Conservation (phyloP, 2,888 invertebrate species). For the Azorinus chamasolen region DNA sequence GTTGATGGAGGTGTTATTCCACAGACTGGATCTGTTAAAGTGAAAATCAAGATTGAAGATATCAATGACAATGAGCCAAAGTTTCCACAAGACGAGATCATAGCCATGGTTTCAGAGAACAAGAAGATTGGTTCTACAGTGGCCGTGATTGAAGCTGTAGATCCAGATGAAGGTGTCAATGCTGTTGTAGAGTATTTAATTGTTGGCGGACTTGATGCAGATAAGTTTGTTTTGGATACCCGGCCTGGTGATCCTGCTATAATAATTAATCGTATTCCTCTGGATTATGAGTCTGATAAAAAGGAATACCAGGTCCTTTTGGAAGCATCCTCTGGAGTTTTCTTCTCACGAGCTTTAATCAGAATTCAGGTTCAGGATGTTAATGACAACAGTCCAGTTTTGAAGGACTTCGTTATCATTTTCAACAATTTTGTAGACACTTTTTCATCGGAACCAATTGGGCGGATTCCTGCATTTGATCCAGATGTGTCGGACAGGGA, state of each 20-base stretch:
- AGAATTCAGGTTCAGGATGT: conserved; percentile 96
- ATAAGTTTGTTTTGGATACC: conserved; percentile 91
- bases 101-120: conserved; percentile 96
- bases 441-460: conserved; percentile 97
- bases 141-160: conserved; percentile 95
- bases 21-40: conserved; percentile 87
- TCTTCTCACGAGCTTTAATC: conserved; percentile 95
- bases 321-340: conserved; percentile 95
- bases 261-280: conserved; percentile 94
- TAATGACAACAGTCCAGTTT: conserved; percentile 96
- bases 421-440: conserved; percentile 98
- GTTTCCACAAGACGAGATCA: conserved; percentile 95
- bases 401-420: conserved; percentile 96
- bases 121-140: conserved; percentile 98
- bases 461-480: conserved; percentile 96
- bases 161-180: conserved; percentile 97
- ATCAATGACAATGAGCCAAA: conserved; percentile 98
- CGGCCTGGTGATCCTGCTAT: conserved; percentile 92
- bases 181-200: conserved; percentile 98
- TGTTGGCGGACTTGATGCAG: conserved; percentile 93
- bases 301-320: conserved; percentile 96
- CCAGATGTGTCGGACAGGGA: conserved; percentile 95
- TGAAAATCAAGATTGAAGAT: conserved; percentile 97
- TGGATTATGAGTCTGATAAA: conserved; percentile 98
- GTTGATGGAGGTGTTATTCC: conserved; percentile 95